Evolutionary conservation across 2,797 vertebrate genomes (phyloP), one percentile per base, ranked within the genome.

Genomic region (Melanotaenia maccullochi): DNA sequence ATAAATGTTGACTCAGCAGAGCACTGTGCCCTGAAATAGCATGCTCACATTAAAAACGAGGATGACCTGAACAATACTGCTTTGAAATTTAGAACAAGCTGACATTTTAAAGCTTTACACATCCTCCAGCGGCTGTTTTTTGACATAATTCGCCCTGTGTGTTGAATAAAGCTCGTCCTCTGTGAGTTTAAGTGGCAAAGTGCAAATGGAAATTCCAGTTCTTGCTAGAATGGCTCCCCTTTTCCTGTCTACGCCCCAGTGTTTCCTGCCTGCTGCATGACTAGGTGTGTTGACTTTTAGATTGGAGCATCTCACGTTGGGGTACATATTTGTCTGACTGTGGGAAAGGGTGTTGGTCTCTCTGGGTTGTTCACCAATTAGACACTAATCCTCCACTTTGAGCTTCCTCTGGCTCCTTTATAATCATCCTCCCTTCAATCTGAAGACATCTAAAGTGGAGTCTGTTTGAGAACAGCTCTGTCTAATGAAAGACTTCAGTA

Each of bases 221-320:
- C 83, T 90, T 1, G 76, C 75, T 82, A 86, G 85, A 92, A 87
- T 60, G 82, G 85, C 89, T 87, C 85, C 78, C 83, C 85, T 81
- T 90, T 94, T 95, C 94, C 94, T 93, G 94, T 75, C 90, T 81
- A 91, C 92, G 84, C 93, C 94, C 92, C 82, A 59, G 68, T 85
- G 88, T 86, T 94, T 95, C 93, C 93, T 94, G 92, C 85, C 87
- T 24, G 65, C 87, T 84, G 76, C 87, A 76, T 83, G 76, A 91
- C 91, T 83, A 87, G 91, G 83, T 87, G 88, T 92, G 90, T 94
- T 93, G 91, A 93, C 86, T 90, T 90, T 91, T 61, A 57, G 83
- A 84, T 82, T 30, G 86, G 68, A 79, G 78, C 32, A 75, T 73
- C 70, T 81, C 75, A 90, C 88, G 81, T 79, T n/a, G 79, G 78